A percentile compares a stretch with the other conserved stretches of the same genome.
Conservation (phyloP, 2,113 vertebrate genomes). For the Petaurus breviceps region DNA sequence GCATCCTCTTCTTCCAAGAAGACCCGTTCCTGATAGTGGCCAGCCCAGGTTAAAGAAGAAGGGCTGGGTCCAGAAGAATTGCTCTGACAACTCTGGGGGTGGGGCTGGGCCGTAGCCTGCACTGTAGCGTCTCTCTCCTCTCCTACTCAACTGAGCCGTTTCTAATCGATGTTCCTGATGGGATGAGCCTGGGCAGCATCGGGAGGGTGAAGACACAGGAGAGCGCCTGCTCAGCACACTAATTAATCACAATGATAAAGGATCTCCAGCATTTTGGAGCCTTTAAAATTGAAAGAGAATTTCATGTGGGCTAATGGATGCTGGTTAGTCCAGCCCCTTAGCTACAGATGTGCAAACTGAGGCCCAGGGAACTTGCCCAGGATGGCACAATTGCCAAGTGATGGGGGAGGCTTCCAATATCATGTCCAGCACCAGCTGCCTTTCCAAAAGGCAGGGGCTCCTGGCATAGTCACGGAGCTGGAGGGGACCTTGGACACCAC, state of each 20-base stretch:
- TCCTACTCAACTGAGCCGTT: not conserved
- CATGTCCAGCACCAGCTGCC: not conserved
- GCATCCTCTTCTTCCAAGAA: constrained; percentile 26
- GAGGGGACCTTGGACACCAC: not conserved
- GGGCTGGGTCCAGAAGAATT: not conserved
- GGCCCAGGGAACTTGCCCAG: not conserved
- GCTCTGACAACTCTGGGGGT: not conserved
- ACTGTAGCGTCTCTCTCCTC: not conserved
- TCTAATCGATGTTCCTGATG: not conserved
- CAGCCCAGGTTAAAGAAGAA: not conserved
- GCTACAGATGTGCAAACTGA: fast-evolving
- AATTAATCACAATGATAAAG: not conserved
- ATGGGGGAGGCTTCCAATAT: too few species aligned
- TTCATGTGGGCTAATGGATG: not conserved
- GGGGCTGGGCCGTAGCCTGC: too few species aligned
- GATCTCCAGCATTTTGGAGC: not conserved
- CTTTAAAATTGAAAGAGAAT: not conserved
- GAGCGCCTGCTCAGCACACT: not conserved
- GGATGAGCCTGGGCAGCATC: not conserved
- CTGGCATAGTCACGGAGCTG: too few species aligned
- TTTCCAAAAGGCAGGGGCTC: not conserved
- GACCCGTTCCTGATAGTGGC: not conserved
- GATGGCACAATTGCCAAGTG: not conserved
- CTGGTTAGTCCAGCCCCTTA: not conserved
- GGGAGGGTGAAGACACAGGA: not conserved